Conservation (phyloP, 2,797 vertebrate species). For the Urophycis tenuis region DNA sequence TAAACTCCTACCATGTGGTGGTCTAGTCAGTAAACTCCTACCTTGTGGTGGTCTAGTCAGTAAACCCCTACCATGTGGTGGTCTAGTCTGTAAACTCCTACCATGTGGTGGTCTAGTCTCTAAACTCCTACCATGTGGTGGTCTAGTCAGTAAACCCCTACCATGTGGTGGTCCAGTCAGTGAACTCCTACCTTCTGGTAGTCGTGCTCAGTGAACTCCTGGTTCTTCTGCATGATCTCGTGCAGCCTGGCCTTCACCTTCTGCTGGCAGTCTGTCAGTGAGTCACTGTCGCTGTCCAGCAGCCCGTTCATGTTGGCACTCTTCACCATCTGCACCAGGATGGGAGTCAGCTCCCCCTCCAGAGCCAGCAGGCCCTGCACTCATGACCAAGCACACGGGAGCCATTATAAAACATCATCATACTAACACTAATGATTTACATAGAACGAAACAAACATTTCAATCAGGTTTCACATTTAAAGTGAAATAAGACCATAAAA, state of each 20-base stretch:
- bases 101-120: background rate
- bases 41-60: background rate
- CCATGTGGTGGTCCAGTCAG: constrained; percentile 41
- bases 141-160: background rate
- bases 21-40: background rate
- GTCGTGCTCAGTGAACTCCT: constrained; percentile 82
- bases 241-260: constrained; percentile 89
- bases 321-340: constrained; percentile 99
- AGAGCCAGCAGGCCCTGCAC: constrained; percentile 88
- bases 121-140: background rate
- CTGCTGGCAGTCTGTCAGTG: constrained; percentile 91
- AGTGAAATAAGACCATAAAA: background rate
- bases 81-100: background rate
- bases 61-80: background rate
- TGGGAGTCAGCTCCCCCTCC: constrained; percentile 96
- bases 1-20: background rate
- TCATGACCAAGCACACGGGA: constrained; percentile 10
- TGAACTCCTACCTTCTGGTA: constrained; percentile 76
- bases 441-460: too few species aligned
- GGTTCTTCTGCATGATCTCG: constrained; percentile 92
- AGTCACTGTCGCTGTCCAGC: constrained; percentile 93
- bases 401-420: background rate
- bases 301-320: constrained; percentile 99
- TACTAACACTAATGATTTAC: constrained; percentile 2
- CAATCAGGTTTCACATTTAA: background rate